These are phyloP conservation scores for Tinamus major DNA, from an alignment of 2,797 vertebrate genomes.

Conservation along the genomic window DNA sequence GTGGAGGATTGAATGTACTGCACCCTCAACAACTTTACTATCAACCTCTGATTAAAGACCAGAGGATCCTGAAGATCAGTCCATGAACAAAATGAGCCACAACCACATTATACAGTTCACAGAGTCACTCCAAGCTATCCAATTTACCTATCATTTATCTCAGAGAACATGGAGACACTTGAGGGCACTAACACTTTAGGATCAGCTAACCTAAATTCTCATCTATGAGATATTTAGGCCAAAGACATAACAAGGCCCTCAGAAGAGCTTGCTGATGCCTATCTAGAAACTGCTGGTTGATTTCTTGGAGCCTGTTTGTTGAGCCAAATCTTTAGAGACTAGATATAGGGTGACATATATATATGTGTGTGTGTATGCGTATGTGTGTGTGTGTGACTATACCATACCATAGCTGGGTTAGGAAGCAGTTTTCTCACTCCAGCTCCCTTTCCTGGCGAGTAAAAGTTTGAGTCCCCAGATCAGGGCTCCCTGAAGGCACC, in stretches of 20 bases:
- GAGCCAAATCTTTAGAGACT: neutral
- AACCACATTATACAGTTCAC: neutral
- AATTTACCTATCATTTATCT: neutral
- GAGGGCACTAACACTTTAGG: neutral
- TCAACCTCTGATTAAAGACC: neutral
- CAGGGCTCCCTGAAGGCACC: too few species aligned
- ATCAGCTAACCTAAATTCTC: neutral
- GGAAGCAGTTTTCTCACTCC: too few species aligned
- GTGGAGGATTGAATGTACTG: neutral
- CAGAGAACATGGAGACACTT: neutral
- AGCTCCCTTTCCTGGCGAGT: neutral
- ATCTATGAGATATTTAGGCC: neutral
- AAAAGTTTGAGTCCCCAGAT: neutral
- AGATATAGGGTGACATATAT: too few species aligned
- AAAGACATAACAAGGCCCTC: fast-evolving
- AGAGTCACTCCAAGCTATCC: neutral
- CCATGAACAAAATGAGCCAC: neutral
- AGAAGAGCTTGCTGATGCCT: neutral
- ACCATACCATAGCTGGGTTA: neutral
- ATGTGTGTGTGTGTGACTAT: too few species aligned
- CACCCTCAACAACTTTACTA: fast-evolving
- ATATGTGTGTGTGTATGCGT: too few species aligned
- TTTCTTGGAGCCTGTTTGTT: too few species aligned
- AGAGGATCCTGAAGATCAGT: neutral
- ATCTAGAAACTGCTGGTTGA: too few species aligned